Base-by-base conservation (phyloP, 2,797 vertebrate species). In the Phylloscopus collybita region DNA sequence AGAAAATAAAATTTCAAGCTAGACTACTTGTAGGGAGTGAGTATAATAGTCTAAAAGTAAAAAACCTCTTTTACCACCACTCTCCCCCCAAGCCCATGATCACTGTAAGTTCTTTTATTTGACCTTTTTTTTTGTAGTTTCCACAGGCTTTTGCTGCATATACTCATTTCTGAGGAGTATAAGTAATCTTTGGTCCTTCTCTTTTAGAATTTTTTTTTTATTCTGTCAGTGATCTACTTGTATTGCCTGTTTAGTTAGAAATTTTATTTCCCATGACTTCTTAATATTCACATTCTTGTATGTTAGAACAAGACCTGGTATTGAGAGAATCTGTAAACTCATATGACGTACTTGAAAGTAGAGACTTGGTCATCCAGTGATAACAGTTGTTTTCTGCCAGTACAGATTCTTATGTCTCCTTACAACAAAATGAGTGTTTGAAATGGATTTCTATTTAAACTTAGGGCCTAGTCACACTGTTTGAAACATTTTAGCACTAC, bases 11-110 rank as follows among this genome's bases (percentile, higher is more conserved):
- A 65, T 90, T 88, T 83, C 21, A 82, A 59, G 11, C 38, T 11
- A 79, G 25, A 44, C 4, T 82, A 6, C 8, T 4, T 62, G 27
- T 44, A 20, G 9, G 7, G 71, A 67, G 30, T 23, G 13, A 81
- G 9, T 59, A 61, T 25, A 80, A 56, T 5, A 80, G 8, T 19
- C 27, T 9, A 67, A 15, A 70, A 56, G 20, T 54, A 27, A 6
- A 72, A 75, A 26, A 1, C 11, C 23, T 36, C 56, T 60, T 61
- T 75, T 47, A 30, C n/a, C 18, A 29, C 3, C 12, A 25, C 3
- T 16, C 29, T 11, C 1, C 2, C 5, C 11, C 5, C 16, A 27
- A 76, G 1, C 7, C 16, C 11, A 5, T 5, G 42, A 44, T n/a
- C 13, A 53, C 9, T 23, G 11, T 16, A 59, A 16, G 1, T 61